A percentile compares a stretch with the other conserved stretches of the same genome.
Evolutionary conservation across 1,140 invertebrate genomes (phyloP).

Genomic region (Ridgeia piscesae): DNA sequence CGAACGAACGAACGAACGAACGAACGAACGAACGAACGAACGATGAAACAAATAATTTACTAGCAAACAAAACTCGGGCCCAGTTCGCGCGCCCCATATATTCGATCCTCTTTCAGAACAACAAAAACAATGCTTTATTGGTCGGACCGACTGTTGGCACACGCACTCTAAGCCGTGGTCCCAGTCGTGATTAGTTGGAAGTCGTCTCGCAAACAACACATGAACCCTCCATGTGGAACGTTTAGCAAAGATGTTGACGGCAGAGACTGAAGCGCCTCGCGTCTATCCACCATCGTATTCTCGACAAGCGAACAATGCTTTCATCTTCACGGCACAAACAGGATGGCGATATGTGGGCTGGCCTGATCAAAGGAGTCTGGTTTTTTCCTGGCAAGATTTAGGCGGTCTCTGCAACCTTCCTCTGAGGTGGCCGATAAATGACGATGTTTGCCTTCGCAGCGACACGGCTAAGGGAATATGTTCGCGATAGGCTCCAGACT

Average conservation of each 20-base stretch:
- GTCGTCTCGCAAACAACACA: not conserved
- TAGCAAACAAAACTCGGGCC: no score
- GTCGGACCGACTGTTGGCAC: no score
- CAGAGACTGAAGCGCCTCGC: not conserved
- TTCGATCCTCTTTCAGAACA: no score
- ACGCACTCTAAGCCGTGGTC: not conserved
- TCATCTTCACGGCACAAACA: not conserved
- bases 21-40: no score
- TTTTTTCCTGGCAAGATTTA: constrained; percentile 1
- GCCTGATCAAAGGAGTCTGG: not conserved
- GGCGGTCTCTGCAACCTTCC: not conserved
- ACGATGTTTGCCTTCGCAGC: not conserved
- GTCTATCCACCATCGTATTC: not conserved
- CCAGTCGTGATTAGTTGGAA: not conserved
- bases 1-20: no score
- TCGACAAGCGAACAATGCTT: not conserved
- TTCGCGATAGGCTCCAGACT: not conserved
- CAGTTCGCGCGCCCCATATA: no score
- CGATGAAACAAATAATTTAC: no score
- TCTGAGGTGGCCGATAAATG: not conserved
- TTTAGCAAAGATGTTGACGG: not conserved
- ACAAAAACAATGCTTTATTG: no score
- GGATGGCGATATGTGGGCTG: not conserved
- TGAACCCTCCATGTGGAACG: not conserved
- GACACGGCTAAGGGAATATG: not conserved